Conservation (phyloP, 2,888 invertebrate genomes). For the Limenitis camilla region DNA sequence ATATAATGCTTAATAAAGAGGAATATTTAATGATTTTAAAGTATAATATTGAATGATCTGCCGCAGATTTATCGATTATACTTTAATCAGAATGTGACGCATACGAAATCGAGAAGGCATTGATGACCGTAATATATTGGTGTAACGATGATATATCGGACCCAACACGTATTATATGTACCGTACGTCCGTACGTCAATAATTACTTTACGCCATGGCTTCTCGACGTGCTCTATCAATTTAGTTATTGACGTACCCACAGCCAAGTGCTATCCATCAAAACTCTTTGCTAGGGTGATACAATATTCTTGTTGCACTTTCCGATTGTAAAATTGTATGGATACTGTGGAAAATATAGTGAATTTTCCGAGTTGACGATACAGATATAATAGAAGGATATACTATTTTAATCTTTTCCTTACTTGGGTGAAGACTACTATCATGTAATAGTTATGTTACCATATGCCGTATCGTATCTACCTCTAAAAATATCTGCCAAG, state of each 20-base stretch:
- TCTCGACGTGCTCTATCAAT: conserved; percentile 60
- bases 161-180: conserved; percentile 3
- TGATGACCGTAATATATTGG: conserved; percentile 5
- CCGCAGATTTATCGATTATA: no score
- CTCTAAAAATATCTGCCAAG: no score
- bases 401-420: no score
- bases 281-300: conserved; percentile 32
- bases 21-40: no score
- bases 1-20: no score
- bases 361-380: neutral
- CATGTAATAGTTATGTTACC: no score
- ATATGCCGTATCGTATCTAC: no score
- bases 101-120: conserved; percentile 1
- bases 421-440: no score
- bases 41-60: no score
- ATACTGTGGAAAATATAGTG: neutral
- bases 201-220: conserved; percentile 22
- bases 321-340: conserved; percentile 3
- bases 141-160: conserved; percentile 12
- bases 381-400: no score
- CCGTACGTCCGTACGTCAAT: conserved; percentile 1
- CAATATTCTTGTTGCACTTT: conserved; percentile 22
- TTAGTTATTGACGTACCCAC: conserved; percentile 53
- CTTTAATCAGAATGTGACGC: neutral
- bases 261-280: conserved; percentile 55